These are phyloP conservation scores for Nothoprocta pentlandii DNA, from an alignment of 2,113 vertebrate species.

Conservation along the genomic window DNA sequence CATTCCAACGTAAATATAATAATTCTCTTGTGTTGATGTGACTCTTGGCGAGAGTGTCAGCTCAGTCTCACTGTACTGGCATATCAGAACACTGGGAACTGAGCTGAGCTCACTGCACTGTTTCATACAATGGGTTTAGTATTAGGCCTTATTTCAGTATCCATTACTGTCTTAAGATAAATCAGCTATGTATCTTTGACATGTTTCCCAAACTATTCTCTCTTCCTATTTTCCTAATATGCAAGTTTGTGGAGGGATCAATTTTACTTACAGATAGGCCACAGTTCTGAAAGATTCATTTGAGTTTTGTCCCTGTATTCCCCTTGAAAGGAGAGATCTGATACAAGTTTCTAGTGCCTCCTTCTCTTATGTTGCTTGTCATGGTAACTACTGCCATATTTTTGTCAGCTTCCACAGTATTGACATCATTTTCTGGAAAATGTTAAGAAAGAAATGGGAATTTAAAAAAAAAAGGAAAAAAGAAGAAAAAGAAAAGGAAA, in stretches of 20 bases:
- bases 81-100: neutral
- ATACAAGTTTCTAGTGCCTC: neutral
- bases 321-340: neutral
- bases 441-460: neutral
- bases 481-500: slow-evolving; percentile 16
- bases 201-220: neutral
- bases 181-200: neutral
- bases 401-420: neutral
- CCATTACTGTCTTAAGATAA: neutral
- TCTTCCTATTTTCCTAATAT: neutral
- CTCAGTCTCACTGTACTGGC: neutral
- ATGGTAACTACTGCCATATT: neutral
- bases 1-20: neutral
- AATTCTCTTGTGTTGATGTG: neutral
- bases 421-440: neutral
- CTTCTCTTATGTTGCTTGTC: slow-evolving; percentile 10
- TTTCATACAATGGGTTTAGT: neutral
- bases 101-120: neutral
- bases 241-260: neutral
- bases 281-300: neutral
- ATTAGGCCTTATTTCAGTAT: neutral
- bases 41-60: neutral
- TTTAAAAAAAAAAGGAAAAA: neutral
- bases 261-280: neutral
- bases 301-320: neutral